Conservation (phyloP, 2,113 vertebrate genomes). For the Anser brachyrhynchus region DNA sequence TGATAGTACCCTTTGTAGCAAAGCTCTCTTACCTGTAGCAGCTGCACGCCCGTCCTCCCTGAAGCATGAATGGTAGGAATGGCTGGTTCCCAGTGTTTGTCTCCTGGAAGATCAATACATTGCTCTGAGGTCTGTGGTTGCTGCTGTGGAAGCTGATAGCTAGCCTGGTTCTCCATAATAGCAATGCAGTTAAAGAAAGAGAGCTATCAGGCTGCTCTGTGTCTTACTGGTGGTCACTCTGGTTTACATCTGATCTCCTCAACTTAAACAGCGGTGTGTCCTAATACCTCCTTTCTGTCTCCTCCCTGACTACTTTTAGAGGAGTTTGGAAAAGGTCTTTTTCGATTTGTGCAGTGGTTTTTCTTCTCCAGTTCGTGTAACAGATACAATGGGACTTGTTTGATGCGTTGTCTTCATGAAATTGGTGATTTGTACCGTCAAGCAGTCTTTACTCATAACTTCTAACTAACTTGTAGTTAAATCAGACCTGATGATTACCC, state of each 20-base stretch:
- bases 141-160: neutral
- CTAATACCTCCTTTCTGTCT: neutral
- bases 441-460: neutral
- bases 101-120: slow-evolving; percentile 4
- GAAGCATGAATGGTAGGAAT: neutral
- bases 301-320: neutral
- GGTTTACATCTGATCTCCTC: neutral
- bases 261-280: neutral
- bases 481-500: neutral
- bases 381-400: neutral
- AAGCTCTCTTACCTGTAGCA: neutral
- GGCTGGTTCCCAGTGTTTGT: neutral
- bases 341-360: neutral
- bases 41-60: neutral
- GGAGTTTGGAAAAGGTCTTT: neutral
- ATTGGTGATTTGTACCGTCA: neutral
- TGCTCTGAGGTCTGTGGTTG: neutral
- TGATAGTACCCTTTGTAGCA: neutral
- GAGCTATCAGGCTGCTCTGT: neutral
- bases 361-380: neutral
- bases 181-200: neutral
- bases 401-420: neutral
- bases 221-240: neutral
- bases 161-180: neutral
- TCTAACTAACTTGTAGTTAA: neutral